Base-by-base conservation (phyloP, 2,888 invertebrate species). In the Caenorhabditis japonica region DNA sequence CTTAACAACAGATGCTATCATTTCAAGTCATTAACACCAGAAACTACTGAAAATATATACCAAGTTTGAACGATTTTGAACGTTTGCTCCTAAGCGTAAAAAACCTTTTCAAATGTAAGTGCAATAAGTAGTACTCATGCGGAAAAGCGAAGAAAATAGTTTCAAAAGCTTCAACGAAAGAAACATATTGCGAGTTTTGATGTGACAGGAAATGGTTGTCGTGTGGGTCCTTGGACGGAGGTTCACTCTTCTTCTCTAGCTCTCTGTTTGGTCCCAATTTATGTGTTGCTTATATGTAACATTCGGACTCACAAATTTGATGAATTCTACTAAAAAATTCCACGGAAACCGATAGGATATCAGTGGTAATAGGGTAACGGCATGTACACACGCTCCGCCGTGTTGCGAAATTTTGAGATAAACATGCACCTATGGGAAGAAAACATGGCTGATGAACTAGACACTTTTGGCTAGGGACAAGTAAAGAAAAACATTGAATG, bases 241-340 rank as follows among this genome's bases (percentile, higher is more conserved):
- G 64, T 64, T 64, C 62, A 33, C 47, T n/a, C 33, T 25, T 21
- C 21, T 44, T 30, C 38, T 34, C 15, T 23, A 5, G 30, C 51
- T 27, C 23, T 46, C 25, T 21, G 10, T 21, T 19, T 59, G 46
- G 46, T 59, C 44, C 51, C 46, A 44, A 58, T 71, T 64, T 71
- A 53, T 59, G 58, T 58, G 62, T 49, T 52, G 41, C 60, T 51
- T 56, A 43, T 46, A 36, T 55, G 55, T 49, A 38, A 60, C 68
- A 60, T 68, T 68, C 39, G 30, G 49, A 38, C 73, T 38, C 58
- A 56, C 56, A 46, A 71, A 58, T 62, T 72, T 72, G 64, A 72
- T 72, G 64, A 59, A 64, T 72, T 72, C 72, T 27, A 44, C 66
- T 73, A 66, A 73, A 66, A 66, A 73, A 73, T 73, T 73, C 73